phyloP scores from a whole-genome alignment of 1,140 invertebrate genomes.

The Homalodisca vitripennis region DNA sequence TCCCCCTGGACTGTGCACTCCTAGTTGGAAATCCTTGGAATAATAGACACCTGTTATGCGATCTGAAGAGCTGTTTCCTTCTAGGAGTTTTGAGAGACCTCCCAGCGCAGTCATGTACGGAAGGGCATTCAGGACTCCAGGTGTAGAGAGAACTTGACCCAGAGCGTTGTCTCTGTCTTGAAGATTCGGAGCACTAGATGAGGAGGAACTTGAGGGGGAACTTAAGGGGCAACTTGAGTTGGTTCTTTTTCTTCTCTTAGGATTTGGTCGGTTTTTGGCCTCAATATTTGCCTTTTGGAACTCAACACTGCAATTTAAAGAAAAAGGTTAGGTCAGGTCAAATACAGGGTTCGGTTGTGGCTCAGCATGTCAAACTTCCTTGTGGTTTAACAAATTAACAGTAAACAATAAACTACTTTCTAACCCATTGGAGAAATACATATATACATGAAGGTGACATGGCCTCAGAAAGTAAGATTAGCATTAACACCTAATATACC shows the following conservation, averaged over 20 bases:
- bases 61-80: conserved; percentile 62
- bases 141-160: conserved; percentile 87
- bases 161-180: conserved; percentile 87
- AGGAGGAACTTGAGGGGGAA: conserved; percentile 57
- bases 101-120: conserved; percentile 75
- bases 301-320: conserved; percentile 99
- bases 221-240: too few species aligned
- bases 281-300: conserved; percentile 98
- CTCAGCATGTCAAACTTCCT: too few species aligned
- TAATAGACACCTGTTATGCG: conserved; percentile 86
- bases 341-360: not conserved
- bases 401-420: too few species aligned
- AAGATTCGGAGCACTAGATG: conserved; percentile 62
- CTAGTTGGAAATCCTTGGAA: conserved; percentile 62
- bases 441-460: too few species aligned
- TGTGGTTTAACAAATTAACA: too few species aligned
- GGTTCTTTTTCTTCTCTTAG: too few species aligned
- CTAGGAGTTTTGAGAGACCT: conserved; percentile 78
- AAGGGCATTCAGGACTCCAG: conserved; percentile 80
- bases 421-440: too few species aligned
- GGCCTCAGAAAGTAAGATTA: too few species aligned
- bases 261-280: conserved; percentile 48
- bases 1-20: conserved; percentile 61
- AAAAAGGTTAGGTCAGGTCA: too few species aligned
- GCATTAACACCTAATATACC: too few species aligned